Evolutionary conservation across 2,797 vertebrate species (phyloP).

Genomic region (Spinus olivaceus): DNA sequence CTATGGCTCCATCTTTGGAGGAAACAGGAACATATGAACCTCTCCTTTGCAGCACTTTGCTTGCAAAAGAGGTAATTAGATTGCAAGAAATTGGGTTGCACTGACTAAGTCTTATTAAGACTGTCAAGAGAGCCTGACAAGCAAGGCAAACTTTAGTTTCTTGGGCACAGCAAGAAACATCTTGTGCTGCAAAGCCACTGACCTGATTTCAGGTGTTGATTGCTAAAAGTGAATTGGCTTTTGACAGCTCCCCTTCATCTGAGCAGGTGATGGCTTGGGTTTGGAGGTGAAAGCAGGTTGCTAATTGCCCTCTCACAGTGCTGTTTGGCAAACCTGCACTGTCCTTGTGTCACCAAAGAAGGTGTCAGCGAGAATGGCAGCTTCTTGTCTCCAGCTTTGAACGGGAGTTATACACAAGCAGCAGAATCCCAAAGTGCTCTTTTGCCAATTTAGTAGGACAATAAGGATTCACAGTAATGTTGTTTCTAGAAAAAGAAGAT

Average conservation of each 20-base stretch:
- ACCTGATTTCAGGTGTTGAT: constrained; percentile 14
- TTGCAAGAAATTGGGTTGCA: not conserved
- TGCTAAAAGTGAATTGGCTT: constrained; percentile 10
- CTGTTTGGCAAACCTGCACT: not conserved
- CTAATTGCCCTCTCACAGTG: not conserved
- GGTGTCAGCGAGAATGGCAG: not conserved
- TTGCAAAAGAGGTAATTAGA: not conserved
- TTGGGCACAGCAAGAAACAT: not conserved
- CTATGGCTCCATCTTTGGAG: not conserved
- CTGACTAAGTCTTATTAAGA: not conserved
- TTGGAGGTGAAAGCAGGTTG: not conserved
- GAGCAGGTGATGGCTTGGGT: not conserved
- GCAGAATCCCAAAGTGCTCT: not conserved
- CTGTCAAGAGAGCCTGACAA: not conserved
- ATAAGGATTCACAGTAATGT: not conserved
- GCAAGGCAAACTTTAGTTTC: not conserved
- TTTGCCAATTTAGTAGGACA: not conserved
- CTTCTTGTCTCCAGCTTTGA: not conserved
- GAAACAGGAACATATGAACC: not conserved
- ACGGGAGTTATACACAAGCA: not conserved
- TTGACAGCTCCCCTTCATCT: constrained; percentile 38
- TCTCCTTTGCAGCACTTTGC: not conserved
- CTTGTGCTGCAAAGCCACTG: not conserved
- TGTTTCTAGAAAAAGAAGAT: not conserved
- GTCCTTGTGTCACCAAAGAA: not conserved